Evolutionary conservation across 2,113 vertebrate species (phyloP).

Genomic region (Coptodon rendalli): DNA sequence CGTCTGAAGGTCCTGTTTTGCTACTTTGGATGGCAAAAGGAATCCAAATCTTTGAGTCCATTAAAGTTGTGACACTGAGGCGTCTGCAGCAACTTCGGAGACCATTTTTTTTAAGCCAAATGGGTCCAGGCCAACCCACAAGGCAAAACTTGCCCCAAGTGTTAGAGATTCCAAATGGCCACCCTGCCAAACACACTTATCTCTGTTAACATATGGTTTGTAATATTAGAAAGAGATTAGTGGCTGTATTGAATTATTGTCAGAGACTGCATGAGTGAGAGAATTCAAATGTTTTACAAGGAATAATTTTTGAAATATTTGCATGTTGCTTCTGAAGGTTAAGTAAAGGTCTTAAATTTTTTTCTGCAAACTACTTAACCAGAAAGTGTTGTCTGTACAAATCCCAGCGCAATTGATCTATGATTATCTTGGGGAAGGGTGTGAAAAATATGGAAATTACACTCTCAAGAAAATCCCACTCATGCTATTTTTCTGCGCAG

Average conservation of each 20-base stretch:
- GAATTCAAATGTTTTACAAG: conserved; percentile 1
- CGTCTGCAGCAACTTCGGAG: not conserved
- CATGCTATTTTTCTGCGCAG: not conserved
- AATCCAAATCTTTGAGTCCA: conserved; percentile 14
- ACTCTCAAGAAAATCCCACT: conserved; percentile 2
- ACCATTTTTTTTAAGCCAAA: not conserved
- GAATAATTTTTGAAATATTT: not conserved
- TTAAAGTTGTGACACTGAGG: conserved; percentile 10
- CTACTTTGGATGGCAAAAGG: not conserved
- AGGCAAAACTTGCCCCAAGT: conserved; percentile 7
- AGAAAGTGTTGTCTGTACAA: not conserved
- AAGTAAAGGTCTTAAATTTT: not conserved
- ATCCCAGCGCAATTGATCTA: not conserved
- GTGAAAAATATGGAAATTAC: conserved; percentile 32
- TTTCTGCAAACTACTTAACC: not conserved
- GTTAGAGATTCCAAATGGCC: conserved; percentile 19
- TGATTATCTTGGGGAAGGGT: conserved; percentile 10
- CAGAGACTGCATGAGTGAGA: not conserved
- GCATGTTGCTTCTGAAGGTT: conserved; percentile 13
- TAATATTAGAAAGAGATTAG: conserved; percentile 31
- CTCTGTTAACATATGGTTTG: conserved; percentile 22
- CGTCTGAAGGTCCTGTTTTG: not conserved
- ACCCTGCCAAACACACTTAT: conserved; percentile 21
- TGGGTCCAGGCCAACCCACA: conserved; percentile 8
- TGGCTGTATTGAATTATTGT: conserved; percentile 1